Evolutionary conservation across 2,797 vertebrate species (phyloP).

Genomic region (Argyrosomus regius): DNA sequence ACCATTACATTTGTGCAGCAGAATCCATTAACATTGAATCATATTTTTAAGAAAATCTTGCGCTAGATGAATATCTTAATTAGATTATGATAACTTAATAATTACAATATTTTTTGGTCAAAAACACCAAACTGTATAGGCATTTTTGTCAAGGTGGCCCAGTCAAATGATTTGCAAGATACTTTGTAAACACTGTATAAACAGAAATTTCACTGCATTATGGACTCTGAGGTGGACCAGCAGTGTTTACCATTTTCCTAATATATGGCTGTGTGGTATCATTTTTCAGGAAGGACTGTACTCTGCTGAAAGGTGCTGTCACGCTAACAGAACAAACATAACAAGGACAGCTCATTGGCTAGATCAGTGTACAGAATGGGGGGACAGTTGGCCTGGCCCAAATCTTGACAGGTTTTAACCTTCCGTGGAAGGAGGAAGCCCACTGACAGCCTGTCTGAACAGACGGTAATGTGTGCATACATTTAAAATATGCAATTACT

Average conservation of each 20-base stretch:
- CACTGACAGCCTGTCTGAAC: constrained; percentile 57
- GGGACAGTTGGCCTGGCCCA: constrained; percentile 69
- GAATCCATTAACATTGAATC: not conserved
- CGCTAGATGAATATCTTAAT: not conserved
- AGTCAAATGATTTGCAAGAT: not conserved
- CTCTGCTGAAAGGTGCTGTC: constrained; percentile 15
- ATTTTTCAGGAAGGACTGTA: constrained; percentile 14
- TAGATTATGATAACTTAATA: not conserved
- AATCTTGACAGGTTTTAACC: constrained; percentile 72
- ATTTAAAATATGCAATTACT: constrained; percentile 76
- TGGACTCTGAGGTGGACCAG: not conserved
- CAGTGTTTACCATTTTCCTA: not conserved
- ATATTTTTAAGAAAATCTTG: not conserved
- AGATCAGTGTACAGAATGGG: constrained; percentile 52
- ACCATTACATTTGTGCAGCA: constrained; percentile 13
- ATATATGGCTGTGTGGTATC: not conserved
- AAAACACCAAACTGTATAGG: no score
- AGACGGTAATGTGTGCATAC: constrained; percentile 62
- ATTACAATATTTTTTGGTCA: not conserved
- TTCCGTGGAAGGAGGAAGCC: constrained; percentile 66
- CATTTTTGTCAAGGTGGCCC: not conserved
- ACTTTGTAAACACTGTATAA: not conserved
- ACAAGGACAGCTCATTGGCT: constrained; percentile 52
- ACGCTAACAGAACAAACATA: constrained; percentile 39
- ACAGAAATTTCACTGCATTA: not conserved